phyloP scores from a whole-genome alignment of 2,797 vertebrate species.

The Sphenopsis melanotis region DNA sequence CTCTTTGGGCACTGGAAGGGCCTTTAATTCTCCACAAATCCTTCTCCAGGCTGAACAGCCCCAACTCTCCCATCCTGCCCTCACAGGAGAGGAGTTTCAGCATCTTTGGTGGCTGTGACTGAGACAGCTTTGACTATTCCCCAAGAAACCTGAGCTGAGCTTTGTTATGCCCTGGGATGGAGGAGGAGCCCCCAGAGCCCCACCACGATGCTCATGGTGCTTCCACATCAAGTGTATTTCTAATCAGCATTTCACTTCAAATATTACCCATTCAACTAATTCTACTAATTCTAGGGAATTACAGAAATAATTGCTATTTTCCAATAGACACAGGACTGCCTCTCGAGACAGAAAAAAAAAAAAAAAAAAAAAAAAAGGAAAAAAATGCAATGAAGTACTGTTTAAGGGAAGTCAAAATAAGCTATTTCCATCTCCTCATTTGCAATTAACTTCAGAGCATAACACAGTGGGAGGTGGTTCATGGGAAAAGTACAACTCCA shows the following conservation, averaged over 20 bases:
- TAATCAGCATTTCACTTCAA: constrained; percentile 33
- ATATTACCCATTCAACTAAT: constrained; percentile 59
- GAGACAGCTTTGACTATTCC: background rate
- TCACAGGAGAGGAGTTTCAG: background rate
- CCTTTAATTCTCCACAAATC: background rate
- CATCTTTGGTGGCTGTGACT: background rate
- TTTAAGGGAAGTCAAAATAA: constrained; percentile 70
- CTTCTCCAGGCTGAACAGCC: background rate
- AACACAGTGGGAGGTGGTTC: constrained; percentile 61
- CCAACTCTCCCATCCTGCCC: background rate
- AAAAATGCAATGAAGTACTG: constrained; percentile 41
- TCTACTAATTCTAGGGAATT: constrained; percentile 65
- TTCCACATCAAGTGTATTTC: background rate
- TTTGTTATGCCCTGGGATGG: background rate
- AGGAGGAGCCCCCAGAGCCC: background rate
- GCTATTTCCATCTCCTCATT: constrained; percentile 64
- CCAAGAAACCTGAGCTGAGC: background rate
- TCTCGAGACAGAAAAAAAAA: constrained; percentile 40
- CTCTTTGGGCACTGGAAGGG: background rate
- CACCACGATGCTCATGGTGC: background rate
- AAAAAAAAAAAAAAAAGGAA: background rate
- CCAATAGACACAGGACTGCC: constrained; percentile 56
- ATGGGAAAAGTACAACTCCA: constrained; percentile 3
- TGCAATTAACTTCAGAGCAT: constrained; percentile 65
- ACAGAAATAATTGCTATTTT: constrained; percentile 69